Base-by-base conservation (phyloP, 92 coral and sea anemone genomes). In the Virgularia gustaviana region DNA sequence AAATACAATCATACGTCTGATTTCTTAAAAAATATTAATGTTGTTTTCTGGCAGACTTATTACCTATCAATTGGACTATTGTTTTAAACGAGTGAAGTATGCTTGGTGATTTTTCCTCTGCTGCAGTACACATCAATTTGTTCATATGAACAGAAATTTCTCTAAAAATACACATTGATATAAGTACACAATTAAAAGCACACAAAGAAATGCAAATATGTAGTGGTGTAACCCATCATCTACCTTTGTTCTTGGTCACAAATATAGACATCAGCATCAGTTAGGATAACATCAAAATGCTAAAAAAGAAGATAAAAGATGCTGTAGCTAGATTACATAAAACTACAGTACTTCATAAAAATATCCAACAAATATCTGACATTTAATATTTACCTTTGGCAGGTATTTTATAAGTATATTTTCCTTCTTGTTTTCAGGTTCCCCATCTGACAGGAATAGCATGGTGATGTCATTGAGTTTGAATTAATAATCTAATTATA, bases 241-340 rank as follows among this genome's bases (percentile, higher is more conserved):
- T 52, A 68, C 75, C 75, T 68, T 68, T 68, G 75, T 19, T 68
- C 75, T 68, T 68, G 59, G 36, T 68, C 75, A 32, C 75, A 68
- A 12, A 68, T 29, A 34, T 30, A 68, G 0, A 68, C 25, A 51
- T 49, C 75, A 1, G 61, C 20, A 1, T 68, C 75, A 27, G 61
- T 33, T 9, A 68, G 34, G 9, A 41, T 30, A 43, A 68, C 59
- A 49, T 68, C 61, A 68, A 68, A 68, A 33, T 68, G 53, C 75
- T 68, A 33, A 43, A 47, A 33, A 18, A 65, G 29, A 6, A 52
- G 15, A 6, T 8, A 11, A 36, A 23, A 31, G 31, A 60, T 60
- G 43, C 43, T 32, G 18, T 27, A 31, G 39, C 27, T 25, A 55
- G 33, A 15, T 27, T 22, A 8, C 30, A 22, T 27, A 4, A 25